Percentiles rank a stretch among this genome's conserved stretches.
phyloP scores from a whole-genome alignment of 2,797 vertebrate species.

The Amblyopsis hoosieri region DNA sequence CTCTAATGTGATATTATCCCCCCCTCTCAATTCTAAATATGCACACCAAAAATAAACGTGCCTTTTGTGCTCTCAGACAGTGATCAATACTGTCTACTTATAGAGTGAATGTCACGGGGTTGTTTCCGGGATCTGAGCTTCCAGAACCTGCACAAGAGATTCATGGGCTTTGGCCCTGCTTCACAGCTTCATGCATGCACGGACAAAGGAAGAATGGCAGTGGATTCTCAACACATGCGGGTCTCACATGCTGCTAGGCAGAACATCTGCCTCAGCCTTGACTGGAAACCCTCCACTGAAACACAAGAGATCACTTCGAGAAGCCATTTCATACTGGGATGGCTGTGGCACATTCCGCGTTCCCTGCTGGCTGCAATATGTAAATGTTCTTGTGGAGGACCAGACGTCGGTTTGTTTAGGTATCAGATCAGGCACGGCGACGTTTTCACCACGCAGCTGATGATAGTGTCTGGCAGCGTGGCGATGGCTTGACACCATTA shows the following conservation, averaged over 20 bases:
- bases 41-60: slow-evolving; percentile 6
- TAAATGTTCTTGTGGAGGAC: slow-evolving; percentile 49
- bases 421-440: slow-evolving; percentile 70
- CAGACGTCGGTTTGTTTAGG: slow-evolving; percentile 57
- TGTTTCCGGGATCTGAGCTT: not conserved
- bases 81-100: slow-evolving; percentile 35
- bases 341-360: slow-evolving; percentile 33
- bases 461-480: slow-evolving; percentile 72
- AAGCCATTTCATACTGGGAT: slow-evolving; percentile 58
- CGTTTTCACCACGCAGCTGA: slow-evolving; percentile 72
- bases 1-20: not conserved
- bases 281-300: slow-evolving; percentile 45
- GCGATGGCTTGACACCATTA: slow-evolving; percentile 82
- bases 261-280: slow-evolving; percentile 66
- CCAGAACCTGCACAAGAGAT: slow-evolving; percentile 31
- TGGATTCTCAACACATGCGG: slow-evolving; percentile 70
- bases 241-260: slow-evolving; percentile 69
- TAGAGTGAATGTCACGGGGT: too few species aligned
- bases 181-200: slow-evolving; percentile 45
- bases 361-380: slow-evolving; percentile 59
- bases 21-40: not conserved
- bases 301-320: slow-evolving; percentile 58
- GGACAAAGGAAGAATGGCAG: slow-evolving; percentile 48
- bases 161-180: slow-evolving; percentile 52
- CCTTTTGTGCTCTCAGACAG: slow-evolving; percentile 28